These are phyloP conservation scores for Apamea anceps DNA, from an alignment of 2,888 invertebrate genomes.

Conservation along the genomic window DNA sequence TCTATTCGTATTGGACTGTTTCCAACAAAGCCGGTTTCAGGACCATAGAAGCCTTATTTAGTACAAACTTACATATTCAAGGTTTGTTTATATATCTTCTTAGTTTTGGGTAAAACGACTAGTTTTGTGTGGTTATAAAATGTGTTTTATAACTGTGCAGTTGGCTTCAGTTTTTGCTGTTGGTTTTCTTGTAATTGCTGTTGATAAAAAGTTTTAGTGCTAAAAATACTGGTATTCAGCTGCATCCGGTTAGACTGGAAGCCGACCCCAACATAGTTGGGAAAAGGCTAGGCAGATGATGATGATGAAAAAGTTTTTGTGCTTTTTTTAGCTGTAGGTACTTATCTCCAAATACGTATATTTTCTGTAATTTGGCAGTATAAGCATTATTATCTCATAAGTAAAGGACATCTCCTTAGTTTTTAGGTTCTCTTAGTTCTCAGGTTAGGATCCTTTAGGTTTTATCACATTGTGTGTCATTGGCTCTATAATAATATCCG, in stretches of 20 bases:
- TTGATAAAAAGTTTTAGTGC: not conserved
- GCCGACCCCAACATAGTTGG: too few species aligned
- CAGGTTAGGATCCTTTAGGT: too few species aligned
- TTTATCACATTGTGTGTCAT: too few species aligned
- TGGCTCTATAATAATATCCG: too few species aligned
- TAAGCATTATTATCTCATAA: not conserved
- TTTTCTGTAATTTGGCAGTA: not conserved
- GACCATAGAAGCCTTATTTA: conserved; percentile 39
- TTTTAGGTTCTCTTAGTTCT: too few species aligned
- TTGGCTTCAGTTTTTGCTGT: conserved; percentile 1
- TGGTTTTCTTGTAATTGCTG: conserved; percentile 4
- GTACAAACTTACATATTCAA: conserved; percentile 40
- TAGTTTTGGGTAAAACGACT: conserved; percentile 18
- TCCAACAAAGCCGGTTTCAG: conserved; percentile 33
- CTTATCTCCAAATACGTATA: not conserved
- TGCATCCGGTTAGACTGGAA: too few species aligned
- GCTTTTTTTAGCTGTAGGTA: not conserved
- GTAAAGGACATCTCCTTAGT: not conserved
- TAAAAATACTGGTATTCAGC: too few species aligned
- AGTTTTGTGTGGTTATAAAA: conserved; percentile 5
- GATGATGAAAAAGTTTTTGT: not conserved
- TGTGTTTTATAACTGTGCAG: conserved; percentile 3
- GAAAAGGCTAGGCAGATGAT: too few species aligned
- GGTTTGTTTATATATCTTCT: conserved; percentile 31
- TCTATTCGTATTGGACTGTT: conserved; percentile 44